Conservation (phyloP, 35 echinoderm and acorn worm species). For the Apostichopus japonicus region DNA sequence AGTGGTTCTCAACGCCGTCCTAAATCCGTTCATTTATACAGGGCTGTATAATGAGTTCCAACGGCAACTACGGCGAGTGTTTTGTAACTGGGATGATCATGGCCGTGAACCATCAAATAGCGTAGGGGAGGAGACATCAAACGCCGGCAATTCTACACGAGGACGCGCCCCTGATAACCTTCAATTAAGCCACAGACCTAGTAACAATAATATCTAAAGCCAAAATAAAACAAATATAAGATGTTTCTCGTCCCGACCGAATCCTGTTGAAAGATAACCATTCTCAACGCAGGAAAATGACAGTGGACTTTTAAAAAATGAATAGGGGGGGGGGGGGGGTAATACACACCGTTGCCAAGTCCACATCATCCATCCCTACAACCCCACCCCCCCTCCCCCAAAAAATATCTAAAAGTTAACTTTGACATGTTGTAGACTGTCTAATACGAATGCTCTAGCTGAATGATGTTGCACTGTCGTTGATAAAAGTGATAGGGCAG, state of each 20-base stretch:
- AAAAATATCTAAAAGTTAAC: neutral
- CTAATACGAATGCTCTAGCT: neutral
- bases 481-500: too few species aligned
- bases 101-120: neutral
- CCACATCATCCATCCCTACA: too few species aligned
- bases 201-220: too few species aligned
- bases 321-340: too few species aligned
- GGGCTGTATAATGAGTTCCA: conserved; percentile 5
- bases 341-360: too few species aligned
- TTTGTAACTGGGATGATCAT: neutral
- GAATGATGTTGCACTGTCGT: too few species aligned
- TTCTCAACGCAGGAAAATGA: too few species aligned
- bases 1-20: conserved; percentile 20
- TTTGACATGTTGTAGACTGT: neutral
- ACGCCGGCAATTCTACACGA: neutral
- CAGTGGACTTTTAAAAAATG: too few species aligned
- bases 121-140: neutral
- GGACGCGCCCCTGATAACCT: neutral
- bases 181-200: neutral
- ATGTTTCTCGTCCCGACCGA: too few species aligned
- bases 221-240: too few species aligned
- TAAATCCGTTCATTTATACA: conserved; percentile 28
- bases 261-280: too few species aligned
- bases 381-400: too few species aligned
- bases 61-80: neutral